phyloP scores from a whole-genome alignment of 2,797 vertebrate species.

The Gymnocypris eckloni region DNA sequence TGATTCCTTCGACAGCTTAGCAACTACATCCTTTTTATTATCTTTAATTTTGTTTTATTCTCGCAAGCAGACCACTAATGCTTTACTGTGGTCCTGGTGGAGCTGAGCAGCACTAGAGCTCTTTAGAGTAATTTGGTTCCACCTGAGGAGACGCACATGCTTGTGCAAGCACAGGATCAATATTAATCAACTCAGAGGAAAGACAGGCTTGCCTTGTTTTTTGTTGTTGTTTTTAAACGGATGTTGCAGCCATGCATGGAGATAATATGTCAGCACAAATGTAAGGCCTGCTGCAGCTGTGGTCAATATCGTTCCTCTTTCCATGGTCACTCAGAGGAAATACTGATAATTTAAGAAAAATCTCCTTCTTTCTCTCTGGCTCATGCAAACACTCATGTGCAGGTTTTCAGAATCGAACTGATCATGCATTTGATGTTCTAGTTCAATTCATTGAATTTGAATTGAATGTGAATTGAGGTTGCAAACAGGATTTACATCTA shows the following conservation, averaged over 20 bases:
- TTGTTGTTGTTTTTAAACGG: conserved; percentile 61
- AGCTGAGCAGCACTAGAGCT: conserved; percentile 60
- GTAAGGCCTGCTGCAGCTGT: conserved; percentile 60
- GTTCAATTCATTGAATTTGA: neutral
- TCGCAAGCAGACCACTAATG: conserved; percentile 65
- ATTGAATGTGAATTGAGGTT: neutral
- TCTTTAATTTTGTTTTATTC: conserved; percentile 72
- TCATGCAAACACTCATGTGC: neutral
- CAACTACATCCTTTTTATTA: conserved; percentile 69
- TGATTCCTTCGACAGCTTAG: conserved; percentile 55
- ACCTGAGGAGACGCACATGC: conserved; percentile 58
- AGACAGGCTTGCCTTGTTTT: conserved; percentile 44
- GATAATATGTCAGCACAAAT: conserved; percentile 72
- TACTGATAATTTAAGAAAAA: conserved; percentile 68
- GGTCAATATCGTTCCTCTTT: conserved; percentile 34
- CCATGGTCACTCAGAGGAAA: conserved; percentile 56
- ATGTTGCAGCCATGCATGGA: conserved; percentile 65
- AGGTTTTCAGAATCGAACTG: neutral
- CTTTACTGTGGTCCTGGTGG: conserved; percentile 61
- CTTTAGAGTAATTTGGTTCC: conserved; percentile 73
- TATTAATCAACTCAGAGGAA: conserved; percentile 73
- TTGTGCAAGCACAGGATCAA: conserved; percentile 75
- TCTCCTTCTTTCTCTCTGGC: conserved; percentile 56
- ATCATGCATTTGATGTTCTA: neutral
- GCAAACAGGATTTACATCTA: neutral